Evolutionary conservation across 2,113 vertebrate genomes (phyloP).

Genomic region (Fregata magnificens): DNA sequence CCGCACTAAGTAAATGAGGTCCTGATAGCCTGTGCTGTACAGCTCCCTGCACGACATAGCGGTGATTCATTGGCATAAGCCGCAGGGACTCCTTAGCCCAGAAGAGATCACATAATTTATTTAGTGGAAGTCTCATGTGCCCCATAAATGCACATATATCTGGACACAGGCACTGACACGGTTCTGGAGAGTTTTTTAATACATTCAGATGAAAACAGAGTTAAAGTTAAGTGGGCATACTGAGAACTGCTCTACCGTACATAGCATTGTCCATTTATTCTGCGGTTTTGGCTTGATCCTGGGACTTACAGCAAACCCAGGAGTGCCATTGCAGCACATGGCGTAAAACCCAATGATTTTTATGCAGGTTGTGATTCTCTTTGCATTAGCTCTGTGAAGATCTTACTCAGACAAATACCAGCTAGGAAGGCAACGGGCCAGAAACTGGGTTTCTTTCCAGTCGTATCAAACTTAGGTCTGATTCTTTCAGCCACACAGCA

Average conservation of each 20-base stretch:
- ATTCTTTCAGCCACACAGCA: not conserved
- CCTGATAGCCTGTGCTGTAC: not conserved
- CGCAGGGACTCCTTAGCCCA: not conserved
- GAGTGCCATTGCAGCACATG: not conserved
- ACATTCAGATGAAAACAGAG: not conserved
- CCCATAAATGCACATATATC: not conserved
- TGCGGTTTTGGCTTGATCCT: not conserved
- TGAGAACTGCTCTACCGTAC: not conserved
- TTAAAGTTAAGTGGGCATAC: not conserved
- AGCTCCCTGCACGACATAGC: not conserved
- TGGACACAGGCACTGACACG: not conserved
- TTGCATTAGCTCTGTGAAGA: not conserved
- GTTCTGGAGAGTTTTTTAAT: not conserved
- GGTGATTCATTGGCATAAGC: not conserved
- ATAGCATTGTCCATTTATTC: not conserved
- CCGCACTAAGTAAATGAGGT: not conserved
- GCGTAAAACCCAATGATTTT: not conserved
- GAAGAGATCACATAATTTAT: not conserved
- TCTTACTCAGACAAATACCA: not conserved
- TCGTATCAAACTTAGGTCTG: not conserved
- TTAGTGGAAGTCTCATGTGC: not conserved
- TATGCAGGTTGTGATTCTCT: not conserved
- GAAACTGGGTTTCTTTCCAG: no score
- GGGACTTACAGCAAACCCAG: not conserved
- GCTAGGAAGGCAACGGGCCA: not conserved